Evolutionary conservation across 2,888 invertebrate species (phyloP).

Genomic region (Nomada hirtipes): DNA sequence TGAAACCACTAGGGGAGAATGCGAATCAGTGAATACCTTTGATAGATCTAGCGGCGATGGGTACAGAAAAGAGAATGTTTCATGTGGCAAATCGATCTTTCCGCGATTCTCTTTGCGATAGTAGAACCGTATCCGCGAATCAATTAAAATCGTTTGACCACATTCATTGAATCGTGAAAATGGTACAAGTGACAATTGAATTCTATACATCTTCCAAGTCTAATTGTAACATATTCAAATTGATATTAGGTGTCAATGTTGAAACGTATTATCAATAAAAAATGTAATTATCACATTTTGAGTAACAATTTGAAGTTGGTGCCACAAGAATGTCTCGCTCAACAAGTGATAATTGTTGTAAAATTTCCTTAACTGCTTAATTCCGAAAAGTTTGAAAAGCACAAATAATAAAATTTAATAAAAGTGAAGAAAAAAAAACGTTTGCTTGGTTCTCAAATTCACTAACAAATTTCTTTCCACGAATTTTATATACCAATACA

Average conservation of each 20-base stretch:
- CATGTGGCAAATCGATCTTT: slow-evolving; percentile 15
- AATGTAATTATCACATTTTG: neutral
- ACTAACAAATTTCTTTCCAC: neutral
- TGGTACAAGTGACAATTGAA: slow-evolving; percentile 27
- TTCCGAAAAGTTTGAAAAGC: too few relatives aligned
- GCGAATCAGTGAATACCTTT: slow-evolving; percentile 18
- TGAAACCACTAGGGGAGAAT: slow-evolving; percentile 23
- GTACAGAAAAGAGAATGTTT: slow-evolving; percentile 16
- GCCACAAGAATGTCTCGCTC: neutral
- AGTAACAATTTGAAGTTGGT: neutral
- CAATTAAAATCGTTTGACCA: neutral
- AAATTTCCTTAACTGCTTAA: too few relatives aligned
- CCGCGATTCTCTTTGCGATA: slow-evolving; percentile 1
- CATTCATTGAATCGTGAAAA: neutral
- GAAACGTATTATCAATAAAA: slow-evolving; percentile 11
- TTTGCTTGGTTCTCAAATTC: too few relatives aligned
- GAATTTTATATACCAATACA: too few relatives aligned
- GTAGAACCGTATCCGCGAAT: neutral
- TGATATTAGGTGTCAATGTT: neutral
- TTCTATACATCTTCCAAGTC: slow-evolving; percentile 17
- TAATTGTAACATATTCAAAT: slow-evolving; percentile 14
- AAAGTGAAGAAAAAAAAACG: too few relatives aligned
- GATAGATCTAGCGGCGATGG: slow-evolving; percentile 27
- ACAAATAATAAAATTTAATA: too few relatives aligned
- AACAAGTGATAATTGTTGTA: neutral